These are phyloP conservation scores for Urosaurus nigricauda DNA, from an alignment of 2,797 vertebrate species.

Conservation along the genomic window DNA sequence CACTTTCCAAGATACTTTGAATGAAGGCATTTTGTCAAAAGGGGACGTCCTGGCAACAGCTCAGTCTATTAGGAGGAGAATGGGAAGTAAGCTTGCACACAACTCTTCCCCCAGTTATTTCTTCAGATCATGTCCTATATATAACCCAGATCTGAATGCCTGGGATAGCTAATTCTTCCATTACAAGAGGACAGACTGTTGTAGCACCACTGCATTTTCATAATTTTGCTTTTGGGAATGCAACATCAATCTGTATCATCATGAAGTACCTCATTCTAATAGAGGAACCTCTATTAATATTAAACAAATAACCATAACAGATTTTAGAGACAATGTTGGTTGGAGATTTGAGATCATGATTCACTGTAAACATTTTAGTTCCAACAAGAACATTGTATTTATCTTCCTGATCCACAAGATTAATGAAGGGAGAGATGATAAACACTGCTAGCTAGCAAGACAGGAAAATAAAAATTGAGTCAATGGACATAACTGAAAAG, in stretches of 20 bases:
- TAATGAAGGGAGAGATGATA: too few species aligned
- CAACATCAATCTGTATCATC: neutral
- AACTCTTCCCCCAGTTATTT: slow-evolving; percentile 51
- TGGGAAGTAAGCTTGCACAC: slow-evolving; percentile 36
- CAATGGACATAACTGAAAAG: too few species aligned
- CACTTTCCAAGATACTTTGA: slow-evolving; percentile 43
- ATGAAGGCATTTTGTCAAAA: slow-evolving; percentile 51
- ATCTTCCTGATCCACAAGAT: too few species aligned
- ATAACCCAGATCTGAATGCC: slow-evolving; percentile 28
- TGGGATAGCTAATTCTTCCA: neutral
- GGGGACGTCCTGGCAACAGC: slow-evolving; percentile 39
- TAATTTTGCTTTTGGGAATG: neutral
- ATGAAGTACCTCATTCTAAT: neutral
- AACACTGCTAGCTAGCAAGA: too few species aligned
- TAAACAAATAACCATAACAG: neutral
- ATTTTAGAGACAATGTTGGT: neutral
- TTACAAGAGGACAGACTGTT: neutral
- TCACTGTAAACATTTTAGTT: neutral
- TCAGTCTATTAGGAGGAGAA: slow-evolving; percentile 37
- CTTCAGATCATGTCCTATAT: slow-evolving; percentile 54
- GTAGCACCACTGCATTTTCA: neutral
- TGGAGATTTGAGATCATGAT: neutral
- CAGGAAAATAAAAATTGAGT: too few species aligned
- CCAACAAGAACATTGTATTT: too few species aligned
- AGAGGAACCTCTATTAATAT: neutral